Evolutionary conservation across 2,113 vertebrate genomes (phyloP).

Genomic region (Peucedramus taeniatus): DNA sequence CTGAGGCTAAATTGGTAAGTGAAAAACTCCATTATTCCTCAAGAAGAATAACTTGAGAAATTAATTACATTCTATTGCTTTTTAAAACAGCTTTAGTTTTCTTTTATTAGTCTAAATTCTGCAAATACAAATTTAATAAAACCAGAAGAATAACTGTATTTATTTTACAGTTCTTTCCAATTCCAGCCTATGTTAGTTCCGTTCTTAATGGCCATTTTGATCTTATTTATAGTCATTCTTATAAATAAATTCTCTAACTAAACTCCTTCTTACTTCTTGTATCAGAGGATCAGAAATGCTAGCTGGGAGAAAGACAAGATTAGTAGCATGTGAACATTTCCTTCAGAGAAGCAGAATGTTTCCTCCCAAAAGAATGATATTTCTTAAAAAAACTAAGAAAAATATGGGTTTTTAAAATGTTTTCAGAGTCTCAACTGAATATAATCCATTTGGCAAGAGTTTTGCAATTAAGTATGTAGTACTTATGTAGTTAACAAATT

Average conservation of each 20-base stretch:
- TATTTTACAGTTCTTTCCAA: not conserved
- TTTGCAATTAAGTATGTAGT: not conserved
- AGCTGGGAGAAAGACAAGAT: not conserved
- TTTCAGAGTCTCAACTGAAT: not conserved
- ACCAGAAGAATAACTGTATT: not conserved
- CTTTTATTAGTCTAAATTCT: conserved; percentile 18
- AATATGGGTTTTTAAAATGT: not conserved
- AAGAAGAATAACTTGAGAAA: conserved; percentile 39
- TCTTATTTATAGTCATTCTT: not conserved
- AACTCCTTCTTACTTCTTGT: not conserved
- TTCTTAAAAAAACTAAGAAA: not conserved
- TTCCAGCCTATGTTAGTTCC: not conserved
- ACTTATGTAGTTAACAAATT: not conserved
- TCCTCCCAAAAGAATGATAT: not conserved
- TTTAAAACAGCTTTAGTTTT: not conserved
- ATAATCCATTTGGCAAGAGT: not conserved
- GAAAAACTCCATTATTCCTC: conserved; percentile 57
- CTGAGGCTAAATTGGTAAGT: conserved; percentile 98
- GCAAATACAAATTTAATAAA: not conserved
- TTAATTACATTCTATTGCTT: conserved; percentile 1
- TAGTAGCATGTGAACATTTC: not conserved
- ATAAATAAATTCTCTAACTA: not conserved
- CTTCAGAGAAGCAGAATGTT: not conserved
- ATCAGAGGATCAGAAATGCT: not conserved
- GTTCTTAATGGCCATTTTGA: not conserved